Base-by-base conservation (phyloP, 1,140 invertebrate species). In the Antheraea pernyi region DNA sequence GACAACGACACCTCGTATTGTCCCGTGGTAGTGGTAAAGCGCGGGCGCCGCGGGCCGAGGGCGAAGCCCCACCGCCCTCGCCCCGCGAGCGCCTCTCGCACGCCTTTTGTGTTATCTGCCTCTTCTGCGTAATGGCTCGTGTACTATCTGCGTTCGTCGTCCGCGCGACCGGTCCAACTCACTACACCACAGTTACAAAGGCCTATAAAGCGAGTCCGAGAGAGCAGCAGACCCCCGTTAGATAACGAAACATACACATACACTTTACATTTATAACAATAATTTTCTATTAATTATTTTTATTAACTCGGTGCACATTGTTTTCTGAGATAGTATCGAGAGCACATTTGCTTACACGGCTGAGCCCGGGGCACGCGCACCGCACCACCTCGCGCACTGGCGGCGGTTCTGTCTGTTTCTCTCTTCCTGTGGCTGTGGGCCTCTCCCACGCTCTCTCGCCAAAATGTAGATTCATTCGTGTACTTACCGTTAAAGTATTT, bases 191-290 rank as follows among this genome's bases (percentile, higher is more conserved):
- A 93, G 90, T 85, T 85, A 91, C 80, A 93, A 93, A 91, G 92
- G 82, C 92, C 91, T 91, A 84, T 86, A 88, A 84, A 91, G 78
- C 92, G 92, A 89, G 92, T 92, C 92, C 85, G 86, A 93, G 92
- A 93, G 92, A 93, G 92, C 91, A 93, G 91, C 92, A 93, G 92
- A 92, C 87, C 89, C 89, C 88, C 90, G 91, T 91, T 91, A 86
- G 79, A 86, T 83, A 37, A 77, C 79, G 77, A 88, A 30, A 83
- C 85, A 83, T 79, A 91, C 86, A 91, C 89, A 79, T 76, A 91
- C 86, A 91, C 88, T 89, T 83, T 83, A 90, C 84, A 84, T 82
- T 63, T 84, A 87, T 79, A 65, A 84, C 85, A 80, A 84, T 75
- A 83, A 70, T 77, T 76, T 76, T 82, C 71, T 74, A 73, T 81